Base-by-base conservation (phyloP, 2,797 vertebrate species). In the Sebastes reedi region DNA sequence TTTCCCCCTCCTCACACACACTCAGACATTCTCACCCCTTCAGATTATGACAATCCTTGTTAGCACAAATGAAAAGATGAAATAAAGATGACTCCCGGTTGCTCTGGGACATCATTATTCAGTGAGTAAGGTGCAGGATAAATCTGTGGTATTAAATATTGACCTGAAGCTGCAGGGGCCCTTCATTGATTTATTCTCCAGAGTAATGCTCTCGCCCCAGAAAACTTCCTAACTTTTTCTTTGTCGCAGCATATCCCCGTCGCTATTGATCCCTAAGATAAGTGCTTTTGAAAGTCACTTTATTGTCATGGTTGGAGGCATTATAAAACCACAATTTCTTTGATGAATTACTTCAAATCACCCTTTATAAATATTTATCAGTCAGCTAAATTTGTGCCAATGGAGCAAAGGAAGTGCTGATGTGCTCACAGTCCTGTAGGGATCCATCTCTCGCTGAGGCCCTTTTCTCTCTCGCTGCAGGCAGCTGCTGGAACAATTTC, bases 301-400 rank as follows among this genome's bases (percentile, higher is more conserved):
- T 64, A 72, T 85, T 77, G 68, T 77, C 77, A 79, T 71, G 58
- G 46, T 81, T 87, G 69, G 78, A 79, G 54, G 80, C 79, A 67
- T 83, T 67, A 69, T 87, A 87, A 89, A 89, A 89, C 61, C 30
- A 81, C 70, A 77, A 82, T 89, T 84, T 84, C 30, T 85, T 84
- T 90, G 89, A 91, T 86, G 71, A 88, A 89, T 89, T 72, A 80
- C 83, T 83, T 73, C 56, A 92, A 84, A 92, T 91, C 24, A 75
- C 34, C 30, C 79, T 83, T 88, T 76, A 91, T 92, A 91, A 92
- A 93, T 93, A 95, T 93, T 91, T 88, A 94, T 83, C 77, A 82
- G 82, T 84, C 65, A 87, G 86, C 85, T 87, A 87, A 90, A 84
- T 89, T 72, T 83, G 79, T 89, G 87, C 84, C 89, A 87, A 22